These are phyloP conservation scores for Chionis minor DNA, from an alignment of 2,113 vertebrate species.

Conservation along the genomic window DNA sequence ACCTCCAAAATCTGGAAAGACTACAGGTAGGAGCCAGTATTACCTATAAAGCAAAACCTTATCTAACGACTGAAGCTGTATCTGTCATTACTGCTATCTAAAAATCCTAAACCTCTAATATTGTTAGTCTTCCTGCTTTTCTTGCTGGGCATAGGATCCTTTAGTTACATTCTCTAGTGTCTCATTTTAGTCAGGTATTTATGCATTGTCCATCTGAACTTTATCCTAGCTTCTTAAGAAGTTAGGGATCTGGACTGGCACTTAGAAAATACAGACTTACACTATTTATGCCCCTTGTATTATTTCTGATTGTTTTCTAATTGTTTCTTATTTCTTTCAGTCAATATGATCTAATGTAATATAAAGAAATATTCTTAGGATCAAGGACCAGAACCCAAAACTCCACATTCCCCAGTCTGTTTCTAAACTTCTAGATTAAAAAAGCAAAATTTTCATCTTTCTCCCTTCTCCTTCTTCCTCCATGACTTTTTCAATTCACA, in stretches of 20 bases:
- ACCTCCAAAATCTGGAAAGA: slow-evolving; percentile 94
- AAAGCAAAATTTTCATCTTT: not conserved
- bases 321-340: not conserved
- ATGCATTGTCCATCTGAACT: not conserved
- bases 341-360: not conserved
- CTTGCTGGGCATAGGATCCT: not conserved
- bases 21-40: slow-evolving; percentile 78
- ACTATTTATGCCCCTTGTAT: not conserved
- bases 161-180: not conserved
- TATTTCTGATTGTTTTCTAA: not conserved
- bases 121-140: not conserved
- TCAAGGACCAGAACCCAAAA: not conserved
- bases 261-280: not conserved
- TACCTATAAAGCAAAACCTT: not conserved
- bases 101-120: not conserved
- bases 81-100: not conserved
- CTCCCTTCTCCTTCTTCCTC: not conserved
- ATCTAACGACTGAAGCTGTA: not conserved
- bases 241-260: not conserved
- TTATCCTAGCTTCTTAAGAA: not conserved
- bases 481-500: not conserved
- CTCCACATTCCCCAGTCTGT: not conserved
- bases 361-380: not conserved
- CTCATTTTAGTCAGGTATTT: not conserved
- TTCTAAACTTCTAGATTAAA: not conserved